Base-by-base conservation (phyloP, 1,140 invertebrate genomes). In the Brevipalpus yothersi region DNA sequence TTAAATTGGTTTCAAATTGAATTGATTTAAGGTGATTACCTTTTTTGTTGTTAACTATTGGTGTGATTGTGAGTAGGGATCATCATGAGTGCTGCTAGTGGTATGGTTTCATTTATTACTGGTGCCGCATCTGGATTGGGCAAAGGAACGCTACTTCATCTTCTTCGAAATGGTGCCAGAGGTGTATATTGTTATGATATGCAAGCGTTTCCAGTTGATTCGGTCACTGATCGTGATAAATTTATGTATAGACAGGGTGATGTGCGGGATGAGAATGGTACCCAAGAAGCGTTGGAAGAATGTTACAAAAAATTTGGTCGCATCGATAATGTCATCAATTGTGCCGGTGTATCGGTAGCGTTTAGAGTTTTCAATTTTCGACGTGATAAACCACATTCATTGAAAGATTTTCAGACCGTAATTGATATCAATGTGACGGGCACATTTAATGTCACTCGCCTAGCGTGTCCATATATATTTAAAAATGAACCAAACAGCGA, bases 51-150 rank as follows among this genome's bases (percentile, higher is more conserved):
- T n/a, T n/a, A n/a, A n/a, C n/a, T n/a, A n/a, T n/a, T n/a, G n/a
- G n/a, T n/a, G n/a, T n/a, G n/a, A n/a, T n/a, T n/a, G n/a, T n/a
- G n/a, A n/a, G n/a, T n/a, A n/a, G n/a, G n/a, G n/a, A n/a, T n/a
- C n/a, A 15, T 51, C n/a, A 51, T 51, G 10, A 15, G 5, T 51
- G 21, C 21, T n/a, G 49, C 49, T 19, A 19, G 41, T 41, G 61
- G 62, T 53, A 53, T 65, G 21, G 67, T 92, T 53, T 79, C 80
- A 53, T 71, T 96, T 43, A 84, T 96, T 8, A 93, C 91, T 56
- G 92, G 92, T 41, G 89, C 86, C 58, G 86, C 84, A 0, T 93
- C 89, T 23, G 91, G 91, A 10, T 17, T 96, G n/a, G 92, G 92
- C 0, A 75, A 78, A 62, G 89, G 84, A 15, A 88, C 87, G 17